Evolutionary conservation across 1,140 invertebrate genomes (phyloP), one percentile per base, ranked within the genome.

Genomic region (Brachionus rotundiformis): DNA sequence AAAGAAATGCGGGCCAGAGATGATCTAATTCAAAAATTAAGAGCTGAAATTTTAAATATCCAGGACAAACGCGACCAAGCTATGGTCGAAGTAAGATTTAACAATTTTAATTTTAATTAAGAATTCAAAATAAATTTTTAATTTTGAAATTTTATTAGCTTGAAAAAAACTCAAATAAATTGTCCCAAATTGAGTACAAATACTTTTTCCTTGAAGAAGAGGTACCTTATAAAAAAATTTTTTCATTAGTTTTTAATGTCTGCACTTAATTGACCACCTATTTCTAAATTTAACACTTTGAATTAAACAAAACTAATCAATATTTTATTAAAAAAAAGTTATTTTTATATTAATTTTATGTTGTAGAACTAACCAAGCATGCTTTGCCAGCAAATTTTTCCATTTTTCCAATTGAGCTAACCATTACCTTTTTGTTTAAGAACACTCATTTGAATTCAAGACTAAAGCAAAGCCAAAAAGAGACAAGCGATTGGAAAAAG

Each of bases 21-120:
- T 81, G 86, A 87, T 36, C 86, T 85, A 2, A 87, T 87, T 13
- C 86, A 87, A 82, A 87, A 85, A 83, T 82, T 87, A 19, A 83
- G 86, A 54, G 81, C 83, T 11, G 87, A 87, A 77, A 85, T 87
- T 7, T 84, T 87, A 7, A 83, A 81, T 73, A 76, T 87, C 3
- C 86, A 87, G 77, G 87, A 87, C 54, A 87, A 87, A 81, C 71
- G 86, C 39, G 87, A 87, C 49, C 83, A 84, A 76, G 84, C 84
- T 16, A 83, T 86, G 0, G 82, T 84, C 16, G 86, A 87, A 84
- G 87, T 87, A 84, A 68, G 39, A 65, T 68, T 33, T 29, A 31
- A 36, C 29, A 44, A 29, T 54, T 76, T 59, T 33, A 27, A 49
- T 19, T n/a, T n/a, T n/a, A n/a, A n/a, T n/a, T n/a, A n/a, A n/a